Conservation (phyloP, 2,888 invertebrate species). For the Chydorus sphaericus region DNA sequence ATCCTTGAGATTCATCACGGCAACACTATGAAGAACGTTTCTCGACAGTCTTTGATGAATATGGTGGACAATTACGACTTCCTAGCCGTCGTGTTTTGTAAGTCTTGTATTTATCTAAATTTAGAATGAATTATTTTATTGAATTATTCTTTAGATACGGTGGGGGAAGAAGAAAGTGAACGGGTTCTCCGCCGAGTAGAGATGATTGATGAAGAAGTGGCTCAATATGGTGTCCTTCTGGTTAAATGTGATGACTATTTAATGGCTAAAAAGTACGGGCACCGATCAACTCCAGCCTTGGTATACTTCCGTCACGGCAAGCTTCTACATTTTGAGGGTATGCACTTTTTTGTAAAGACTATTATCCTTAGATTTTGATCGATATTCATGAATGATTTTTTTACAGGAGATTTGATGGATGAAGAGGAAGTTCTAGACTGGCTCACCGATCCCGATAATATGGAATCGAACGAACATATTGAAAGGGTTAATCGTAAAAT, state of each 20-base stretch:
- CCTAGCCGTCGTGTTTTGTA: constrained; percentile 81
- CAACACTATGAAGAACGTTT: constrained; percentile 78
- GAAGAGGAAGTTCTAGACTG: constrained; percentile 79
- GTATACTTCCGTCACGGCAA: constrained; percentile 82
- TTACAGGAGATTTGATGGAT: constrained; percentile 74
- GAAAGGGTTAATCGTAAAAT: constrained; percentile 82
- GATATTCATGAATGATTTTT: background rate
- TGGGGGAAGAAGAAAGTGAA: constrained; percentile 65
- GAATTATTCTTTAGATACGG: constrained; percentile 40
- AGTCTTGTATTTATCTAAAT: constrained; percentile 32
- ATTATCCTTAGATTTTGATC: background rate
- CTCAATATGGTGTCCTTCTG: constrained; percentile 79
- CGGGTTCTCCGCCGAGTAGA: constrained; percentile 70
- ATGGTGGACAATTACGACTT: constrained; percentile 82
- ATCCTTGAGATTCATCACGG: constrained; percentile 81
- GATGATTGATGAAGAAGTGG: constrained; percentile 78
- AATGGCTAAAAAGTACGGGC: constrained; percentile 89
- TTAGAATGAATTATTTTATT: background rate
- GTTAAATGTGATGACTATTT: constrained; percentile 72
- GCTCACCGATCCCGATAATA: constrained; percentile 83
- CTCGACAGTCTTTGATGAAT: constrained; percentile 58
- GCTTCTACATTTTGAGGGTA: constrained; percentile 71
- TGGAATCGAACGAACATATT: constrained; percentile 85
- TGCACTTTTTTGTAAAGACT: constrained; percentile 12
- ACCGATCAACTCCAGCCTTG: constrained; percentile 73